These are phyloP conservation scores for Camponotus floridanus DNA, from an alignment of 1,140 invertebrate species.

Conservation along the genomic window DNA sequence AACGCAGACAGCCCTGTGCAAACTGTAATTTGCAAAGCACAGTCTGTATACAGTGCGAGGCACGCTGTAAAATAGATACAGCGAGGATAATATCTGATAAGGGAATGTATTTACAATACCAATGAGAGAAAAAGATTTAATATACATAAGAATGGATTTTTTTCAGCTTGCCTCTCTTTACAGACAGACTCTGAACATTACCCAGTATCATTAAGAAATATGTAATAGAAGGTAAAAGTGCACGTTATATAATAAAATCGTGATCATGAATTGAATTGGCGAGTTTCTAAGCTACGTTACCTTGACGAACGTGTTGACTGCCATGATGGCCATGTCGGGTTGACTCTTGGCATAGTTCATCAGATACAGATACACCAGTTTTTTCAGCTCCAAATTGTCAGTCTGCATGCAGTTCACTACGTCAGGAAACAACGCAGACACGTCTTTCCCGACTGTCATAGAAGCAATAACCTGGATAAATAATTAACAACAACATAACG, in stretches of 20 bases:
- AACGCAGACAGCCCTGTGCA: conserved; percentile 83
- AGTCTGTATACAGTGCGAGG: conserved; percentile 79
- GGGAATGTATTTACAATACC: conserved; percentile 51
- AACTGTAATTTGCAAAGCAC: conserved; percentile 83
- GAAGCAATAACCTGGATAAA: conserved; percentile 97
- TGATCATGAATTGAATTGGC: conserved; percentile 62
- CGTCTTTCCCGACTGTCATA: conserved; percentile 99
- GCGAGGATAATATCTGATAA: conserved; percentile 51
- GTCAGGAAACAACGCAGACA: conserved; percentile 98
- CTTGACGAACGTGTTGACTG: conserved; percentile 99
- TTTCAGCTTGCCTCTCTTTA: conserved; percentile 79
- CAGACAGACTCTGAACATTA: conserved; percentile 79
- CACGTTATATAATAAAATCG: conserved; percentile 73
- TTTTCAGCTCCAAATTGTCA: conserved; percentile 99
- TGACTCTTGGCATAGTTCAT: conserved; percentile 99
- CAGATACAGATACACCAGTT: conserved; percentile 99
- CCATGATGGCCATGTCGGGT: conserved; percentile 99
- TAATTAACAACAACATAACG: conserved; percentile 31
- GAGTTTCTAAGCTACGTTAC: conserved; percentile 87
- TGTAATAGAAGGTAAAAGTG: conserved; percentile 34
- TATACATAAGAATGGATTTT: conserved; percentile 38
- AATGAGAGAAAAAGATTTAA: background rate
- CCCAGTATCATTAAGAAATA: conserved; percentile 72
- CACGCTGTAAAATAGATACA: conserved; percentile 77
- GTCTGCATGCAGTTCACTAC: conserved; percentile 99